Conservation (phyloP, 2,113 vertebrate genomes). For the Ginglymostoma cirratum region DNA sequence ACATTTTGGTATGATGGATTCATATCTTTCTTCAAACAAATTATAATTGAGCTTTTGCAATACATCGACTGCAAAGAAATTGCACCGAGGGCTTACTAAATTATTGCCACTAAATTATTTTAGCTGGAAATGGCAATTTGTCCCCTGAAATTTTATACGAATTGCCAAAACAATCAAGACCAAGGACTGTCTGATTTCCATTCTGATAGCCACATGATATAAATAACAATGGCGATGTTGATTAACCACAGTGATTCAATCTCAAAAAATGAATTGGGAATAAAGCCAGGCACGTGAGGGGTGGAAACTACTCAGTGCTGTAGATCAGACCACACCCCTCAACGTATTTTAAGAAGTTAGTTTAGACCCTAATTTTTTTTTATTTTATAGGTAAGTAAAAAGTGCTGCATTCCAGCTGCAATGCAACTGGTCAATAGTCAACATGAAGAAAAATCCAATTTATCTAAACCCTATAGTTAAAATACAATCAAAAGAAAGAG, state of each 20-base stretch:
- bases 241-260: not conserved
- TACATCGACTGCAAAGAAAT: constrained; percentile 4
- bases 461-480: too few relatives aligned
- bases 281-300: too few relatives aligned
- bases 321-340: too few relatives aligned
- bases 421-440: too few relatives aligned
- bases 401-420: too few relatives aligned
- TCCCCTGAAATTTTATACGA: not conserved
- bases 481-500: too few relatives aligned
- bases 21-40: constrained; percentile 17
- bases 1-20: not conserved
- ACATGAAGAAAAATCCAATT: too few relatives aligned
- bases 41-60: constrained; percentile 15
- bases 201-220: not conserved
- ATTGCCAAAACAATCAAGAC: not conserved
- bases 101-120: constrained; percentile 1
- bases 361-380: too few relatives aligned
- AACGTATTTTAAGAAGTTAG: too few relatives aligned
- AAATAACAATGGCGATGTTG: not conserved
- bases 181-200: not conserved
- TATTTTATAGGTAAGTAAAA: too few relatives aligned
- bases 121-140: not conserved
- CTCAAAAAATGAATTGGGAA: not conserved
- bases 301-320: too few relatives aligned
- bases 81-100: not conserved